Evolutionary conservation across 2,797 vertebrate genomes (phyloP), one percentile per base, ranked within the genome.

Genomic region (Rhinichthys osculus): DNA sequence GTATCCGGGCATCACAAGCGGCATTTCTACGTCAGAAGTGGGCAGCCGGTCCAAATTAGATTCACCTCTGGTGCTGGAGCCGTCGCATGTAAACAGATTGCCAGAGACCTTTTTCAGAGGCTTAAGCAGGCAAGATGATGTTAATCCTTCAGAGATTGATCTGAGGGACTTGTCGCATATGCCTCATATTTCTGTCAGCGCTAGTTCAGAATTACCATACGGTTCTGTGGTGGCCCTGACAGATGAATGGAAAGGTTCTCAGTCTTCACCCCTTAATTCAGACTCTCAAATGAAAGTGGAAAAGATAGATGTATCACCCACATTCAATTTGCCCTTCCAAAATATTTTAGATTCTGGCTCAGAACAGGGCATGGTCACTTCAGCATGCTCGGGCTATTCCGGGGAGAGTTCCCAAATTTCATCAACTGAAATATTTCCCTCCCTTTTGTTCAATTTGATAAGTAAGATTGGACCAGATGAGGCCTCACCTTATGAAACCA

Each of bases 241-340:
- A 82, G 87, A 87, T 52, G 71, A 89, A 81, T 67, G 3, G 80
- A 82, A 74, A 50, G 76, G 44, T 3, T 72, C 87, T 89, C 86
- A 88, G 74, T 89, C 87, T 70, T 88, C 78, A 42, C 59, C 82
- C 33, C 30, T 84, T 86, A 85, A 86, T 80, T 88, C 77, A 81
- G 72, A 71, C 35, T 81, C 81, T 35, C 82, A 87, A 71, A 79
- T 30, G 79, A 86, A 82, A 83, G 73, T 84, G 27, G 86, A 81
- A 62, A 42, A 1, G 50, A 71, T 50, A 30, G 77, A 87, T 64
- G 35, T 19, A 69, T 86, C 73, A 7, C 83, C 73, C 84, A 76
- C 57, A 57, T 82, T 86, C 54, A 85, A 13, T 72, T 69, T 57
- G 17, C 44, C 66, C 50, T 38, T 81, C 84, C 35, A 35, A 42